phyloP scores from a whole-genome alignment of 2,113 vertebrate species.

The Hydrochoerus hydrochaeris region DNA sequence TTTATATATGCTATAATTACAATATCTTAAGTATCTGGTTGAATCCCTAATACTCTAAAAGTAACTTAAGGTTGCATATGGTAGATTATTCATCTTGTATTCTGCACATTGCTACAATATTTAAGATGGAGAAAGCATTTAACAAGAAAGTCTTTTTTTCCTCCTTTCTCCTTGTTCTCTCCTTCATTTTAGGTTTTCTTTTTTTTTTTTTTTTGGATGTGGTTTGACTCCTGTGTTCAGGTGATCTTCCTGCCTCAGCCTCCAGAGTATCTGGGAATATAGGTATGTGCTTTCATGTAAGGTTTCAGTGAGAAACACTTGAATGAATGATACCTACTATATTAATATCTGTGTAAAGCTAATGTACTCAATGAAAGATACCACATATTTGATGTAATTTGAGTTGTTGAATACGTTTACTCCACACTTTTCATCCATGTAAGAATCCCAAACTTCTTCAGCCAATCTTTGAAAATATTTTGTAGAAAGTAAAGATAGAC shows the following conservation, averaged over 20 bases:
- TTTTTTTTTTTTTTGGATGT: not conserved
- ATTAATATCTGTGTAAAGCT: not conserved
- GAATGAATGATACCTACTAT: not conserved
- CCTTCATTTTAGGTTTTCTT: not conserved
- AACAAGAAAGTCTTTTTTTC: not conserved
- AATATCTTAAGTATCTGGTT: constrained; percentile 16
- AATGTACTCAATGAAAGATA: not conserved
- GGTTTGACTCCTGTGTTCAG: not conserved
- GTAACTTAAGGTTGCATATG: not conserved
- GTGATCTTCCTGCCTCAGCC: not conserved
- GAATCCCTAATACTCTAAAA: not conserved
- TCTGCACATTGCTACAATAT: not conserved
- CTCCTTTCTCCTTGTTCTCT: not conserved
- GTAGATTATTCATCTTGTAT: not conserved
- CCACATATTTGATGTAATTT: not conserved
- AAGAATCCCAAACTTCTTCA: not conserved
- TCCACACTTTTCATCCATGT: not conserved
- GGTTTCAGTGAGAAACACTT: not conserved
- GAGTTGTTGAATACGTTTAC: not conserved
- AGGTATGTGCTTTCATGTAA: no score
- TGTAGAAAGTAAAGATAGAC: not conserved
- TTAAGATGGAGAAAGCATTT: not conserved
- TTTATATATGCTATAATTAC: not conserved
- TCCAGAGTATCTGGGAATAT: not conserved
- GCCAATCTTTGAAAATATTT: not conserved